Conservation (phyloP, 2,888 invertebrate genomes). For the Zygaena filipendulae region DNA sequence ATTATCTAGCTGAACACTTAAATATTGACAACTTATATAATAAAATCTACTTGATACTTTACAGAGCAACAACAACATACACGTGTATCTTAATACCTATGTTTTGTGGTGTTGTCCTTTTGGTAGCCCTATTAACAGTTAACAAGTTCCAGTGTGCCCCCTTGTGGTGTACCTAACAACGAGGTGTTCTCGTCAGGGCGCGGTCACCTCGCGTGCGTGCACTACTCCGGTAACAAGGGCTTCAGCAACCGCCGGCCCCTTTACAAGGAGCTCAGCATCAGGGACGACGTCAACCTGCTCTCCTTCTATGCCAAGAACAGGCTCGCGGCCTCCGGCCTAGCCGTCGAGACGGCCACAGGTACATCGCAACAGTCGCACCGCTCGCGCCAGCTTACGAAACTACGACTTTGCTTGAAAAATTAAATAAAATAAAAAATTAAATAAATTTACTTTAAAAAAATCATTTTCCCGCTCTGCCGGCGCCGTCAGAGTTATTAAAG, state of each 20-base stretch:
- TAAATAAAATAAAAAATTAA: neutral
- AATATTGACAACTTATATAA: too few species aligned
- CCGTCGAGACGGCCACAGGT: constrained; percentile 63
- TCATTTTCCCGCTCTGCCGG: constrained; percentile 30
- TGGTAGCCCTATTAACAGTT: constrained; percentile 48
- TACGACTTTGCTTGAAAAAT: neutral
- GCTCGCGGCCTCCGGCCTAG: constrained; percentile 70
- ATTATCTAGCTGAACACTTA: too few species aligned
- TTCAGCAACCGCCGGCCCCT: constrained; percentile 81
- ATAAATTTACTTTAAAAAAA: constrained; percentile 30
- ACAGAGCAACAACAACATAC: too few species aligned
- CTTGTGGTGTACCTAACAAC: constrained; percentile 49
- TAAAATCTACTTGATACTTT: too few species aligned
- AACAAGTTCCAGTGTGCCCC: constrained; percentile 42
- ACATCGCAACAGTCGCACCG: constrained; percentile 38
- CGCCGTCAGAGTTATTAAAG: constrained; percentile 23
- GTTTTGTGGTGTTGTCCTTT: too few species aligned
- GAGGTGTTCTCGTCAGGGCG: constrained; percentile 73
- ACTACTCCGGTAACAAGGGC: constrained; percentile 84
- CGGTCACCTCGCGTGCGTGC: constrained; percentile 85
- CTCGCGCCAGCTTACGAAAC: constrained; percentile 42
- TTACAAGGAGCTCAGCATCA: constrained; percentile 79
- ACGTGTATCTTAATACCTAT: too few species aligned
- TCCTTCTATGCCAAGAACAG: constrained; percentile 89
- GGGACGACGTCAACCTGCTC: constrained; percentile 86